phyloP scores from a whole-genome alignment of 2,888 invertebrate genomes.

The Athalia cordata region DNA sequence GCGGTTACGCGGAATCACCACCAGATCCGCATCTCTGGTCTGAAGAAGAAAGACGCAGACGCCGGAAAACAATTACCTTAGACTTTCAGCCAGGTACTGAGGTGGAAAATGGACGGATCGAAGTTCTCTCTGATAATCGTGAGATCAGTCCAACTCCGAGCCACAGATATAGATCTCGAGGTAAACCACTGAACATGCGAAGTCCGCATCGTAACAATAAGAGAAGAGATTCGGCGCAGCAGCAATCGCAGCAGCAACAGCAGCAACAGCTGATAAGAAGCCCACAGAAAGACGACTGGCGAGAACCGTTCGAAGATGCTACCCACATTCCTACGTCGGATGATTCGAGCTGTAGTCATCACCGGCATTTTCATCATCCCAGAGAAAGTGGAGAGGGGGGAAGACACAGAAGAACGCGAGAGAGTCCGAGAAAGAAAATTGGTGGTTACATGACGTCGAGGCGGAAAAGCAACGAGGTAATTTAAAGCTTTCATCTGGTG shows the following conservation, averaged over 20 bases:
- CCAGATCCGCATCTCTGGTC: conserved; percentile 75
- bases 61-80: conserved; percentile 85
- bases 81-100: conserved; percentile 82
- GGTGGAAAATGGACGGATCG: conserved; percentile 68
- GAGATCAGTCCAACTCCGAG: conserved; percentile 64
- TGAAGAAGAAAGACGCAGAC: conserved; percentile 82
- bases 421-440: conserved; percentile 82
- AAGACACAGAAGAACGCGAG: conserved; percentile 74
- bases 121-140: conserved; percentile 48
- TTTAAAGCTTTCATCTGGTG: neutral
- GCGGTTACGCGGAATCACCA: conserved; percentile 70
- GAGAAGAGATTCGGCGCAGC: conserved; percentile 57
- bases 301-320: conserved; percentile 76
- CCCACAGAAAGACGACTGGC: conserved; percentile 74
- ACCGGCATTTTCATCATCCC: conserved; percentile 67
- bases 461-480: conserved; percentile 70
- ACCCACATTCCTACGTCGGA: conserved; percentile 78
- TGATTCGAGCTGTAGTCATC: conserved; percentile 76
- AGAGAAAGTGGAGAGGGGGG: conserved; percentile 56
- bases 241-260: too few species aligned
- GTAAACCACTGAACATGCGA: conserved; percentile 55
- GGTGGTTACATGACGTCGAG: conserved; percentile 76
- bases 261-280: conserved; percentile 72
- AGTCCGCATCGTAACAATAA: conserved; percentile 64
- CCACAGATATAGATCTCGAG: conserved; percentile 60